Evolutionary conservation across 2,888 invertebrate genomes (phyloP), one percentile per base, ranked within the genome.

Genomic region (Lasioglossum morio): DNA sequence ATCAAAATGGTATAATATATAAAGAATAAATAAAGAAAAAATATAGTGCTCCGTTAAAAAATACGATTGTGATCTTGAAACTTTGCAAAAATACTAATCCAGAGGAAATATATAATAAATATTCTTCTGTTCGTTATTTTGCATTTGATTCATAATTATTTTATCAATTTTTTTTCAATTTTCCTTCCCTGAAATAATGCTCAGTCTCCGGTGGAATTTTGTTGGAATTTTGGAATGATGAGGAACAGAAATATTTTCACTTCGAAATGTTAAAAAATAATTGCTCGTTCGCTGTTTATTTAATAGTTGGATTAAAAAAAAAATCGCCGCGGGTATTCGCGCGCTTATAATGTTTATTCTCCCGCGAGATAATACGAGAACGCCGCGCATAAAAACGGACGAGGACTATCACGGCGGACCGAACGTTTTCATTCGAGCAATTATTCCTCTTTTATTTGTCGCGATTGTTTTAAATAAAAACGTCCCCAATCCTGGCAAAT

Each of bases 391-490:
- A 27, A 60, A 60, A 60, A 14, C 27, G 1, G 2, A 12, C 27
- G 60, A 4, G 14, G 60, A n/a, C 27, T 27, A 27, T 27, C 23
- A 27, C 27, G 14, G 60, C 5, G 60, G 14, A 60, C 27, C 60
- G 1, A 60, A 60, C 60, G 60, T 60, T 60, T 27, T 60, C 60
- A 60, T 60, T 60, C 60, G 60, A 14, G 27, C 60, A 60, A 60
- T 60, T 60, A 60, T 69, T 69, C 23, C 69, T 34, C 60, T 40
- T 40, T 63, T 60, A 60, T 60, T 57, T 63, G 34, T 30, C 19
- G 69, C 37, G 69, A 69, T 37, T 30, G 69, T 69, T 60, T 60
- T 60, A 60, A 60, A 60, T 60, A 60, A 69, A 69, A 69, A 69
- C 37, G 69, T 37, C 23, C 23, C 37, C 37, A 69, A 34, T 69